Evolutionary conservation across 2,888 invertebrate species (phyloP), one percentile per base, ranked within the genome.

Genomic region (Archips crataeganus): DNA sequence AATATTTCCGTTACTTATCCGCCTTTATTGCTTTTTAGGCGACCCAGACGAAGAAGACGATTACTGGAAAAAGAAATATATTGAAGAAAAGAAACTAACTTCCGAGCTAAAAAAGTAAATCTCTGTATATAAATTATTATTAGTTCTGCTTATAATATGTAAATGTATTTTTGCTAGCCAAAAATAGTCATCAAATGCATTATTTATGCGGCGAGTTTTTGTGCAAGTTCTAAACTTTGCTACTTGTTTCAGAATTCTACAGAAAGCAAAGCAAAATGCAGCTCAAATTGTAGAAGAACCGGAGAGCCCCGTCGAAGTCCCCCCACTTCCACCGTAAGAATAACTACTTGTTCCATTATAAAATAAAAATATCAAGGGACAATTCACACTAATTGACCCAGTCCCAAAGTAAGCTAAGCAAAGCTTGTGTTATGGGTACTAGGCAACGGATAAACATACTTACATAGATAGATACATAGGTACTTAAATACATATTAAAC

Each of bases 51-150:
- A 86, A 34, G 86, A 87, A 3, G 85, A 87, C 13, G 80, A 82
- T 0, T 89, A 84, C 75, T 94, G 94, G 94, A 91, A 88, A 79
- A 76, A 82, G 3, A 94, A 92, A 81, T 94, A 92, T 81, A 84
- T 87, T 1, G 88, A 90, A 71, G 89, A 91, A 76, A 90, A 84
- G 75, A 87, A 85, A 77, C 88, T 84, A 76, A 81, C 83, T 0
- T 81, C 83, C 2, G 87, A 88, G 77, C 79, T 91, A 5, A 84
- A 85, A 71, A 89, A 82, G 92, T 92, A 81, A 32, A 60, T 49
- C 34, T 66, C 51, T 51, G 45, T 23, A 9, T 3, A 49, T n/a
- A 23, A n/a, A n/a, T 54, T 54, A 6, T 54, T 49, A 62, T 36
- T 36, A 60, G 36, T 23, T 23, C 23, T 23, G 23, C 23, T 23